phyloP scores from a whole-genome alignment of 1,140 invertebrate genomes.

The Calliphora vicina region DNA sequence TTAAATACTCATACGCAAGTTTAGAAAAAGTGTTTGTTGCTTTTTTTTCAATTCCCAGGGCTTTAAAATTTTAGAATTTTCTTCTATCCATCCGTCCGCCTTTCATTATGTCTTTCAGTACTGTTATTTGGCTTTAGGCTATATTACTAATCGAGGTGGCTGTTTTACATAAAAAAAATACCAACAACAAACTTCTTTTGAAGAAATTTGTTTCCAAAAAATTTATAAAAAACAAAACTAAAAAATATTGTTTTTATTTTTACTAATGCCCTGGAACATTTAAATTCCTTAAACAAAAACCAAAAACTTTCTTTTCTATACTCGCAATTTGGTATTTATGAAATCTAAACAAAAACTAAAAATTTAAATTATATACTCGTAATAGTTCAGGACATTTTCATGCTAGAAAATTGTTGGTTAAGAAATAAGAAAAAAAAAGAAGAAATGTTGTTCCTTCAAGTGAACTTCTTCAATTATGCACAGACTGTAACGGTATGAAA shows the following conservation, averaged over 20 bases:
- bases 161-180: neutral
- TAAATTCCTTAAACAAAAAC: neutral
- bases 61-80: too few relatives aligned
- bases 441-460: neutral
- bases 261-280: neutral
- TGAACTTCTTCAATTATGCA: constrained; percentile 34
- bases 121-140: neutral
- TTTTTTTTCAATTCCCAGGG: too few relatives aligned
- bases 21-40: neutral
- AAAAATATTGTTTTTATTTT: neutral
- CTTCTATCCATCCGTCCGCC: neutral
- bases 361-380: neutral
- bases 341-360: neutral
- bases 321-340: neutral
- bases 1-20: neutral
- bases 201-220: neutral
- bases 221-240: neutral
- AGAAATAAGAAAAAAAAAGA: neutral
- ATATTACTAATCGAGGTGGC: neutral
- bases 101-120: too few relatives aligned
- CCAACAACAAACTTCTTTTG: too few relatives aligned
- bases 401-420: neutral
- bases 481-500: constrained; percentile 8
- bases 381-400: neutral
- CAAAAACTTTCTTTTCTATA: neutral